A percentile compares a stretch with the other conserved stretches of the same genome.
phyloP scores from a whole-genome alignment of 1,140 invertebrate species.

The Eueides isabella region DNA sequence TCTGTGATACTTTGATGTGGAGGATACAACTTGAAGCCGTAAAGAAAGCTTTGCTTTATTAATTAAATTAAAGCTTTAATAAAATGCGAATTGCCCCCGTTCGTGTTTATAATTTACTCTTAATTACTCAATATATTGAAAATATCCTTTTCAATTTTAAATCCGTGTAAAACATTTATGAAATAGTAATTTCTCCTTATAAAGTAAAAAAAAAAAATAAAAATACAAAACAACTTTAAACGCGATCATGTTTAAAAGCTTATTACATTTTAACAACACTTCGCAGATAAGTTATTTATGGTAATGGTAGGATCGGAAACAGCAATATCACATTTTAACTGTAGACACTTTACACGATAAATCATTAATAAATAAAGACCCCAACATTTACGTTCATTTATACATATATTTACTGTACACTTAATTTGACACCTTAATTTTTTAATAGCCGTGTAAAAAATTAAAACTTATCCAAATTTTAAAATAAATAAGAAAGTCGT shows the following conservation, averaged over 20 bases:
- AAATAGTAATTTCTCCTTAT: constrained; percentile 7
- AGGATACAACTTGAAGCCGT: too few relatives aligned
- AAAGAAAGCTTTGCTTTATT: too few relatives aligned
- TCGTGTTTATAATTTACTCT: too few relatives aligned
- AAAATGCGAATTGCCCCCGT: neutral
- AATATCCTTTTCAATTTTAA: constrained; percentile 2
- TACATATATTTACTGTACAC: neutral
- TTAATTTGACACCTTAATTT: constrained; percentile 3
- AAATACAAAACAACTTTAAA: constrained; percentile 11
- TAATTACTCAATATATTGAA: neutral
- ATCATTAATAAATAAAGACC: constrained; percentile 2
- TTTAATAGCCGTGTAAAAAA: constrained; percentile 1
- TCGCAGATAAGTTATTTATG: constrained; percentile 11
- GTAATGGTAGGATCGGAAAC: neutral
- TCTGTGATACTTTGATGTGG: too few relatives aligned
- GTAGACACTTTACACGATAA: constrained; percentile 1
- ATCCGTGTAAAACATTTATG: constrained; percentile 6
- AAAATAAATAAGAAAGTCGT: neutral
- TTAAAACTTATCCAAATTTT: neutral
- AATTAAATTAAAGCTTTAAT: neutral
- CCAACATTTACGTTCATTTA: neutral
- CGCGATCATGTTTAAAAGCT: neutral
- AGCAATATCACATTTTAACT: neutral
- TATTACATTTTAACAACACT: constrained; percentile 9
- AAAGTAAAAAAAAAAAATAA: neutral